Base-by-base conservation (phyloP, 2,797 vertebrate genomes). In the Octomys mimax region DNA sequence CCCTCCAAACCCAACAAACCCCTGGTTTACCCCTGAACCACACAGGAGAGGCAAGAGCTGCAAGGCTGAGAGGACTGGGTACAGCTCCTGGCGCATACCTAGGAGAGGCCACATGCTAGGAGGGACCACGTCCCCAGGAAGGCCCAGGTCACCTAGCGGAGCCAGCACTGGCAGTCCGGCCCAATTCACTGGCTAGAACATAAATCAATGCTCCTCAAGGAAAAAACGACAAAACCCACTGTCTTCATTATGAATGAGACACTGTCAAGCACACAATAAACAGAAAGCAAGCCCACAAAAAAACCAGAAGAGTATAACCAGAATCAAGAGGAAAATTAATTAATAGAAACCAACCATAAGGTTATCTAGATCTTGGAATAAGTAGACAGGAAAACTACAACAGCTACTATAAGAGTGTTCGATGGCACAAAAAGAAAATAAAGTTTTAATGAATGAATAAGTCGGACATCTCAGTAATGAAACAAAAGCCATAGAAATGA, bases 361-460 rank as follows among this genome's bases (percentile, higher is more conserved):
- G 86, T 66, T 33, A 82, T 4, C 54, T n/a, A 91, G 61, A 89
- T 79, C 19, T 77, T 94, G 79, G 54, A 61, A 94, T 84, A n/a
- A 61, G 64, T 42, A 92, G 75, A 87, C 36, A 89, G 19, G 28
- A 9, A 94, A 87, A 57, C 71, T 22, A 94, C 77, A 94, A 19
- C 14, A 87, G n/a, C 78, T 81, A 66, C 52, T 88, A 75, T 52
- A 77, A 31, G 68, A 61, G 59, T 77, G 36, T 64, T 85, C 57
- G 61, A 94, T 26, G 62, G 90, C 28, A 87, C 89, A 87, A 71
- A 88, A 86, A 79, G 54, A 91, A 94, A 95, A 96, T 59, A 59
- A 91, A 10, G 31, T 79, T 68, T 57, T 71, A 73, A 83, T 83
- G 78, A 95, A 68, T 78, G 61, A 93, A 70, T 9, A 79, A 39